Evolutionary conservation across 2,113 vertebrate species (phyloP).

Genomic region (Australoheros scitulus): DNA sequence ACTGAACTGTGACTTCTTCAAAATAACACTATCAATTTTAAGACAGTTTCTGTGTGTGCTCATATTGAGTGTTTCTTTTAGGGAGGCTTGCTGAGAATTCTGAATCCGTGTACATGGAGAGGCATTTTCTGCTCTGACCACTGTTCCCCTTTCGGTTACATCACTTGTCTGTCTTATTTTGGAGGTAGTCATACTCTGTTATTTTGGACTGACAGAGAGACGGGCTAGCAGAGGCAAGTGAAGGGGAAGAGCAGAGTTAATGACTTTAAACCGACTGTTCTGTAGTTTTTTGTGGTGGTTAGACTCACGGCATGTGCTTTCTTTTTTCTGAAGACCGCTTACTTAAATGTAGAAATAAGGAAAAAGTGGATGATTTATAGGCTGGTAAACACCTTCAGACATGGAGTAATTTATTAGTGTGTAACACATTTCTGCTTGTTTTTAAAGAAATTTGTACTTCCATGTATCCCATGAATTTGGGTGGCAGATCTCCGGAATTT

Average conservation of each 20-base stretch:
- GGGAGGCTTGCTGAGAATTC: too few species aligned
- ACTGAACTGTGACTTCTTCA: conserved; percentile 58
- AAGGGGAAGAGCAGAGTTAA: neutral
- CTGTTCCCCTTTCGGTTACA: neutral
- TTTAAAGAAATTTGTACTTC: too few species aligned
- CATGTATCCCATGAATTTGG: neutral
- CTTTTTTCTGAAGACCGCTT: neutral
- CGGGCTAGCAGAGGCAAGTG: neutral
- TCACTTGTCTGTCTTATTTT: neutral
- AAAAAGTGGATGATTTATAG: neutral
- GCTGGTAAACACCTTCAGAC: neutral
- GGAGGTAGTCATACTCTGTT: neutral
- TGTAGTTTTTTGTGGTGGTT: neutral
- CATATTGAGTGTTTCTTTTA: too few species aligned
- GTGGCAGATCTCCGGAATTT: neutral
- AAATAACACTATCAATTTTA: conserved; percentile 29
- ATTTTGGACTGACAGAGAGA: neutral
- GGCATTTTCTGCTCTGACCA: too few species aligned
- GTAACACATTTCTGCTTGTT: neutral
- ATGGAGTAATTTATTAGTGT: neutral
- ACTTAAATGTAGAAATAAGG: neutral
- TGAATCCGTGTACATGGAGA: too few species aligned
- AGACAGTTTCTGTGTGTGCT: neutral
- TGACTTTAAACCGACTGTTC: neutral
- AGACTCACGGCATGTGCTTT: neutral